These are phyloP conservation scores for Trichogramma evanescens DNA, from an alignment of 2,888 invertebrate genomes.

Conservation along the genomic window DNA sequence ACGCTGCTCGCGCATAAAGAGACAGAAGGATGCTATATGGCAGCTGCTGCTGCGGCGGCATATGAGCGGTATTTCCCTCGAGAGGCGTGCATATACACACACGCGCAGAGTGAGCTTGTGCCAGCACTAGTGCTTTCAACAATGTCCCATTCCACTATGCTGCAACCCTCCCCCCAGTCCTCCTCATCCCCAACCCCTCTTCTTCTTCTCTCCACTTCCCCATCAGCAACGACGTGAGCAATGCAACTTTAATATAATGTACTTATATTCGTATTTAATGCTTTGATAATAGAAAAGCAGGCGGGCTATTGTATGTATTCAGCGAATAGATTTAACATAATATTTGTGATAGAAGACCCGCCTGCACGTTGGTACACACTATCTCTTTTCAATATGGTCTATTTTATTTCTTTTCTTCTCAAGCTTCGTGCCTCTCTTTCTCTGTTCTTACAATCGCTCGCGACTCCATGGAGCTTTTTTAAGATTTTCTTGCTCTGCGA, in stretches of 20 bases:
- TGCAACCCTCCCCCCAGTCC: slow-evolving; percentile 5
- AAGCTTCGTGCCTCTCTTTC: neutral
- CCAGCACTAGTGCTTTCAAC: slow-evolving; percentile 6
- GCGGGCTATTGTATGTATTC: slow-evolving; percentile 39
- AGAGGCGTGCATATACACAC: too few species aligned
- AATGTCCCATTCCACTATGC: neutral
- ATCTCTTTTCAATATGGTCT: neutral
- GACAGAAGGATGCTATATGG: neutral
- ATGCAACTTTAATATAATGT: slow-evolving; percentile 38
- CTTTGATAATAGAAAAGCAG: slow-evolving; percentile 36
- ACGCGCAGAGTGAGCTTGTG: neutral
- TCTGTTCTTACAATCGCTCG: neutral
- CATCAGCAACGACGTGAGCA: slow-evolving; percentile 26
- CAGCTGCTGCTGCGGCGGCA: neutral
- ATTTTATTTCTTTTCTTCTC: neutral
- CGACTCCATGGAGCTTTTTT: slow-evolving; percentile 9
- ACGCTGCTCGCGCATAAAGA: neutral
- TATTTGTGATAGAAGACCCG: slow-evolving; percentile 45
- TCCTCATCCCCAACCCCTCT: neutral
- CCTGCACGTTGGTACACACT: neutral
- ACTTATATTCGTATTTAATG: slow-evolving; percentile 37
- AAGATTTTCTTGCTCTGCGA: too few species aligned
- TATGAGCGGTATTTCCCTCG: too few species aligned
- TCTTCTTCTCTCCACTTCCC: slow-evolving; percentile 1
- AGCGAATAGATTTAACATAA: slow-evolving; percentile 44